Evolutionary conservation across 2,113 vertebrate genomes (phyloP).

Genomic region (Oriolus oriolus): DNA sequence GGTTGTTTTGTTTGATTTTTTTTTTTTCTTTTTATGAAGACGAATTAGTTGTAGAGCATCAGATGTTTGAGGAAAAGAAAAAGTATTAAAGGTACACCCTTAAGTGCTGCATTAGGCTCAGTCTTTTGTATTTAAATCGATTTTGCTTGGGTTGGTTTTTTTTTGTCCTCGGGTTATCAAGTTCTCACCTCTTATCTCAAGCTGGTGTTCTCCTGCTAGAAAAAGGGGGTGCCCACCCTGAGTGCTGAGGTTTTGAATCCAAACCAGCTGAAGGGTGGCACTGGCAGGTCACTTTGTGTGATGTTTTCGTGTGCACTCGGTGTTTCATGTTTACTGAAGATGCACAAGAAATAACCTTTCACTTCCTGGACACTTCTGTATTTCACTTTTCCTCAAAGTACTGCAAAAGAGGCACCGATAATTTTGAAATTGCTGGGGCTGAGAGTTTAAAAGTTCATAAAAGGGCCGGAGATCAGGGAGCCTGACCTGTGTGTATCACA

Average conservation of each 20-base stretch:
- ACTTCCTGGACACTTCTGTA: not conserved
- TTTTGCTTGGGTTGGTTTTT: not conserved
- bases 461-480: not conserved
- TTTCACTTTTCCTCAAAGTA: conserved; percentile 15
- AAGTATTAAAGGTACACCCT: not conserved
- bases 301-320: not conserved
- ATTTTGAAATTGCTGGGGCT: not conserved
- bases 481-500: not conserved
- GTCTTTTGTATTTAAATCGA: not conserved
- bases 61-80: accelerated
- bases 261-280: not conserved
- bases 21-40: not conserved
- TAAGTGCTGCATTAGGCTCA: not conserved
- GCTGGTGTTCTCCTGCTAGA: not conserved
- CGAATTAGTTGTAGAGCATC: not conserved
- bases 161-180: not conserved
- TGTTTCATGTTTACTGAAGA: not conserved
- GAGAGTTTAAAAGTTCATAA: conserved; percentile 43
- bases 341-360: conserved; percentile 34
- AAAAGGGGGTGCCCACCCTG: not conserved
- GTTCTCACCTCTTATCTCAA: not conserved
- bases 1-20: not conserved
- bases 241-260: not conserved
- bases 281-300: not conserved
- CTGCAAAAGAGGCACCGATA: not conserved